These are phyloP conservation scores for Lagorchestes hirsutus DNA, from an alignment of 2,797 vertebrate species.

Conservation along the genomic window DNA sequence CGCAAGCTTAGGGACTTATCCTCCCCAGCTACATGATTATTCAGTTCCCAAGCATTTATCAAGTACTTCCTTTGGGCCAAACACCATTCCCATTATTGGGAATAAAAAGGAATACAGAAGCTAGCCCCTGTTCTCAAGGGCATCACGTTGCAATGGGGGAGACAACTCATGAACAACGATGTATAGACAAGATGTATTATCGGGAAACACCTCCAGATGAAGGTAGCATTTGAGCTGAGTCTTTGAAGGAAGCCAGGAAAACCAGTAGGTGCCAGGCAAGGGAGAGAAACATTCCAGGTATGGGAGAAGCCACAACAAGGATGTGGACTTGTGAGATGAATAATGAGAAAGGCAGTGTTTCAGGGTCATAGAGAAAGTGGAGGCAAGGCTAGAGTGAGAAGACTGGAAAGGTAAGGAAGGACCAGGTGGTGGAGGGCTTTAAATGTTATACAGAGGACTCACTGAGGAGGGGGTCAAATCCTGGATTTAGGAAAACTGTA, in stretches of 20 bases:
- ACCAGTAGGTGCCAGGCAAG: not conserved
- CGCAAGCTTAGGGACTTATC: not conserved
- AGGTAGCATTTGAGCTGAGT: not conserved
- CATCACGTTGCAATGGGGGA: not conserved
- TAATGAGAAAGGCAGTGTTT: not conserved
- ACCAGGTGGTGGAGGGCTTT: not conserved
- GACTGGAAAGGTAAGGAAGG: too few species aligned
- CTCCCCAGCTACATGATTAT: not conserved
- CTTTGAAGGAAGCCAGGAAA: not conserved
- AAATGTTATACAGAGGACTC: not conserved
- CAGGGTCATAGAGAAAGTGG: not conserved
- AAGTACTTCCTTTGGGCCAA: not conserved
- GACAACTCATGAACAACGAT: not conserved
- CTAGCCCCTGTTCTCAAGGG: not conserved
- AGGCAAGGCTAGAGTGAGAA: not conserved
- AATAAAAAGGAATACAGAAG: not conserved
- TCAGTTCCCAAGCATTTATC: not conserved
- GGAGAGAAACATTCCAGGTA: not conserved
- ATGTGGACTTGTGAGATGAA: too few species aligned
- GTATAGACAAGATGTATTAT: not conserved
- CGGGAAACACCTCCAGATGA: not conserved
- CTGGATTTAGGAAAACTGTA: not conserved
- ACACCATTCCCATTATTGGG: not conserved
- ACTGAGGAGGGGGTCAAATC: not conserved
- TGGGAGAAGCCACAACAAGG: not conserved